Conservation (phyloP, 2,113 vertebrate genomes). For the Nothobranchius furzeri region DNA sequence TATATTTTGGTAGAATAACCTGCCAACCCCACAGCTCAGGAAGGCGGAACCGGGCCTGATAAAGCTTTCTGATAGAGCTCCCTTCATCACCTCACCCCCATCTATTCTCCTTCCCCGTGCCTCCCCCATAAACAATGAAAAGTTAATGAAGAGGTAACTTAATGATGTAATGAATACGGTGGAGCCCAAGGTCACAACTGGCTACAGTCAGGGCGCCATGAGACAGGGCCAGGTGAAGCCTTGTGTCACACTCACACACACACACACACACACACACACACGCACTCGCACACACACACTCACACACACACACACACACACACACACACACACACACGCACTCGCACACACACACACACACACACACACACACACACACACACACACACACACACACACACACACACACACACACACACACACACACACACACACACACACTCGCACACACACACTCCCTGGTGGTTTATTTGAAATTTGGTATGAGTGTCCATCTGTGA, state of each 20-base stretch:
- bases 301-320: too few species aligned
- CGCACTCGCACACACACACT: too few species aligned
- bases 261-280: not conserved
- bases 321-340: too few species aligned
- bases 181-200: conserved; percentile 80
- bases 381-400: too few species aligned
- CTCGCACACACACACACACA: too few species aligned
- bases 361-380: too few species aligned
- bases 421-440: not conserved
- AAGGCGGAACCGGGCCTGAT: conserved; percentile 49
- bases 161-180: conserved; percentile 87
- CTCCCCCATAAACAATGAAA: conserved; percentile 85
- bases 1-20: not conserved
- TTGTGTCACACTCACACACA: conserved; percentile 1
- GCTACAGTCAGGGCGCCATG: conserved; percentile 66
- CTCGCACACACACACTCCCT: too few species aligned
- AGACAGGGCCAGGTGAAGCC: conserved; percentile 54
- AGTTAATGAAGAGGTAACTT: conserved; percentile 87
- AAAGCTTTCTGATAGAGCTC: conserved; percentile 68
- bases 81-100: conserved; percentile 39
- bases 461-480: not conserved
- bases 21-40: not conserved
- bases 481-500: not conserved
- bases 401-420: too few species aligned
- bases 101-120: conserved; percentile 46